Evolutionary conservation across 2,797 vertebrate species (phyloP).

Genomic region (Ctenopoma kingsleyae): DNA sequence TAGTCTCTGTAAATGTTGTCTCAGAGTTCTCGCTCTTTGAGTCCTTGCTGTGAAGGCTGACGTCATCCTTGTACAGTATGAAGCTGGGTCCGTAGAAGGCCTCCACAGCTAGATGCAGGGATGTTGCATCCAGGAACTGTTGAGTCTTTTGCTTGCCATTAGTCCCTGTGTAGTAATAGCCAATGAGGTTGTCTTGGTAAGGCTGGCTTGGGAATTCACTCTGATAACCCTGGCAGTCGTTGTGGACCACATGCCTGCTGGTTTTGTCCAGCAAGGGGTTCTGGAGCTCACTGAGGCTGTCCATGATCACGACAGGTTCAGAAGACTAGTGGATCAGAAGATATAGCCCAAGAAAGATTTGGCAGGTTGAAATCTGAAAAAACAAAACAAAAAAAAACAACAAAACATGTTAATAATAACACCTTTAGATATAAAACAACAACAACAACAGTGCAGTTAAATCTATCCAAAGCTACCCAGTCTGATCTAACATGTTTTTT

Average conservation of each 20-base stretch:
- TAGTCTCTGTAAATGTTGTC: constrained; percentile 91
- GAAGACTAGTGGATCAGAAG: constrained; percentile 31
- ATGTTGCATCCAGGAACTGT: constrained; percentile 92
- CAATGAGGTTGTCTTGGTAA: constrained; percentile 89
- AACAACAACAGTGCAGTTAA: constrained; percentile 3
- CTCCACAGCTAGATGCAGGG: constrained; percentile 92
- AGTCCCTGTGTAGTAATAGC: constrained; percentile 87
- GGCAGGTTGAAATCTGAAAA: constrained; percentile 61
- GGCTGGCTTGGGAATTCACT: constrained; percentile 83
- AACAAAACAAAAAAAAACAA: background rate
- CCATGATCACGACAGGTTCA: constrained; percentile 81
- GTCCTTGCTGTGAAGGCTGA: constrained; percentile 88
- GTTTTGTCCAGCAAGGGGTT: constrained; percentile 89
- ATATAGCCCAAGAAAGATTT: constrained; percentile 44
- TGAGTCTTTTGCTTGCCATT: constrained; percentile 83
- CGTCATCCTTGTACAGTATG: constrained; percentile 89
- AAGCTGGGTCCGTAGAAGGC: constrained; percentile 91
- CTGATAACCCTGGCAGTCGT: constrained; percentile 86
- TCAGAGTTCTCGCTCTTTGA: constrained; percentile 90
- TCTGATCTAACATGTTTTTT: constrained; percentile 2
- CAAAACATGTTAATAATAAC: constrained; percentile 6
- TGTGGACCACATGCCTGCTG: constrained; percentile 78
- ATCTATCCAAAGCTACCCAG: background rate
- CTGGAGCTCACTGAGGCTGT: constrained; percentile 91
- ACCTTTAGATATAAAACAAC: too few species aligned